Evolutionary conservation across 2,888 invertebrate genomes (phyloP), one percentile per base, ranked within the genome.

Genomic region (Heteropelma amictum): DNA sequence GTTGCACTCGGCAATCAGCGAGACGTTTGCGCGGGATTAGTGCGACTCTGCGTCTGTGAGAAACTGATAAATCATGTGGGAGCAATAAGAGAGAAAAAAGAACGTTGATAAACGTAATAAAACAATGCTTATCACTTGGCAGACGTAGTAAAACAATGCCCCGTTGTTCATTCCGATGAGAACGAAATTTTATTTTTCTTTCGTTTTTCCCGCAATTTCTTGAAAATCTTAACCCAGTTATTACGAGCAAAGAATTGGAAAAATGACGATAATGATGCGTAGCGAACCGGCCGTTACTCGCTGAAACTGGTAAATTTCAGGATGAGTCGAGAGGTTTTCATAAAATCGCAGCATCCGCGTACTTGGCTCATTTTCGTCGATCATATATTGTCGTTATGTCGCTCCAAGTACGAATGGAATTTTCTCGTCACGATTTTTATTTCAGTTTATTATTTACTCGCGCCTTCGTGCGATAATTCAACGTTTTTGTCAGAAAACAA

Each of bases 151-250:
- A 58, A 70, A 74, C 74, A 74, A 70, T 74, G 69, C 69, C 45
- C 53, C 60, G 45, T 74, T 74, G 74, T 74, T 70, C 35, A 47
- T 30, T 28, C 58, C 33, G 53, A 65, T 64, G 70, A 35, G 51
- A 54, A 72, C 56, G 30, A 30, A 26, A 21, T 7, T 17, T 58
- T 69, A 53, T 58, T 47, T 26, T 33, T 35, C 7, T 21, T 47
- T 35, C 12, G n/a, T n/a, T n/a, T n/a, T n/a, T n/a, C n/a, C n/a
- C n/a, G n/a, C n/a, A n/a, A n/a, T n/a, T n/a, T n/a, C 30, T 19
- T 2, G 14, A 63, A 12, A 56, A 70, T 56, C 30, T 65, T 70
- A 70, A 69, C 69, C 74, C 69, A 74, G 30, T 74, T 74, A 51
- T 21, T 7, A 17, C 26, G 17, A 56, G 26, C 26, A 26, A 53